These are phyloP conservation scores for Melanotaenia trifasciata DNA, from an alignment of 2,797 vertebrate genomes.

Conservation along the genomic window DNA sequence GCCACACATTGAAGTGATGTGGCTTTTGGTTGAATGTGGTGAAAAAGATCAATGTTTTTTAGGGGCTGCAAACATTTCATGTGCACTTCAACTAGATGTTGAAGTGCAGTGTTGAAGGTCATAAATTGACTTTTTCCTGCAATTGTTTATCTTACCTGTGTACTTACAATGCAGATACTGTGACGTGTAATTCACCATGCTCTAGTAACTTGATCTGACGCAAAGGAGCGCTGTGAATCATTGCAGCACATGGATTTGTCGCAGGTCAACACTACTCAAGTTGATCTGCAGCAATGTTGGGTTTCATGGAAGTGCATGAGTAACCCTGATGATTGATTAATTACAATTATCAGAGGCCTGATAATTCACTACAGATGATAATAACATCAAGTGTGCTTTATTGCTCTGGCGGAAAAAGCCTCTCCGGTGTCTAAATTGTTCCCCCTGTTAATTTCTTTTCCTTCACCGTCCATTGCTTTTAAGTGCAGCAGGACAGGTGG, in stretches of 20 bases:
- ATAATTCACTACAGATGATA: conserved; percentile 81
- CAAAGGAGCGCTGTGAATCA: conserved; percentile 37
- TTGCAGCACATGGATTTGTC: conserved; percentile 62
- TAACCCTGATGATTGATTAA: conserved; percentile 84
- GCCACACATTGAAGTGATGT: conserved; percentile 44
- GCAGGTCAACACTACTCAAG: conserved; percentile 71
- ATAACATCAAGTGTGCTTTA: conserved; percentile 82
- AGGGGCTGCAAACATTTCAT: conserved; percentile 44
- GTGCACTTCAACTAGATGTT: conserved; percentile 27
- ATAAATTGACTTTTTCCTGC: conserved; percentile 53
- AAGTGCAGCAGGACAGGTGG: conserved; percentile 80
- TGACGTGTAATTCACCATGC: conserved; percentile 45
- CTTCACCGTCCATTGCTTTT: conserved; percentile 80
- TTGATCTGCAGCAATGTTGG: conserved; percentile 66
- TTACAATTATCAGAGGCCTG: conserved; percentile 83
- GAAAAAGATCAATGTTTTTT: conserved; percentile 52
- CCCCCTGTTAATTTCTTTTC: conserved; percentile 75
- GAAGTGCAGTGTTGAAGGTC: conserved; percentile 35
- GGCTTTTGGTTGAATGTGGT: conserved; percentile 42
- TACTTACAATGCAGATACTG: conserved; percentile 36
- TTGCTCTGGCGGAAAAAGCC: conserved; percentile 79
- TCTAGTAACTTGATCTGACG: conserved; percentile 48
- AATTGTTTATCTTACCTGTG: conserved; percentile 30
- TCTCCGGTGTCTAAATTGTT: conserved; percentile 76
- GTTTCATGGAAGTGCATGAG: conserved; percentile 69